phyloP scores from a whole-genome alignment of 2,113 vertebrate genomes.

The Halichoerus grypus region DNA sequence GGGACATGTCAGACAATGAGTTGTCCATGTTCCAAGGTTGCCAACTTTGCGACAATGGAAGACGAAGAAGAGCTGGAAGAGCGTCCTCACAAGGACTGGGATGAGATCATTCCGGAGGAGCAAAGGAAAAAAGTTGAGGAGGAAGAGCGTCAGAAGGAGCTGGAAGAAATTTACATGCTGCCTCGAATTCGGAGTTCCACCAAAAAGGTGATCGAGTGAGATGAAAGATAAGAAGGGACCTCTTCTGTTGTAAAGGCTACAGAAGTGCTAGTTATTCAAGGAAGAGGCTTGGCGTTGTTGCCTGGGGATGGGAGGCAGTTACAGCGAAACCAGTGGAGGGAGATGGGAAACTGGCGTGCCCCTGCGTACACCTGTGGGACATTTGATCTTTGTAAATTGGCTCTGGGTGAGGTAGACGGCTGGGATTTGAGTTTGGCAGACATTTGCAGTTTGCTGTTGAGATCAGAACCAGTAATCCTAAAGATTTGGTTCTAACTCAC shows the following conservation, averaged over 20 bases:
- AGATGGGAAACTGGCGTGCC: too few species aligned
- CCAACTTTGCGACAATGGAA: constrained; percentile 98
- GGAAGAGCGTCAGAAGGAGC: constrained; percentile 96
- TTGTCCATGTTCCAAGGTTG: constrained; percentile 90
- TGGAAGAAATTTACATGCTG: constrained; percentile 98
- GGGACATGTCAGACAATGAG: neutral
- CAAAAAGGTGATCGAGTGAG: constrained; percentile 91
- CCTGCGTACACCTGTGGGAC: neutral
- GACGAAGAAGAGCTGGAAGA: constrained; percentile 94
- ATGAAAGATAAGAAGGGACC: too few species aligned
- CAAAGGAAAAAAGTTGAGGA: constrained; percentile 96
- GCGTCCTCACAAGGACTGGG: constrained; percentile 92
- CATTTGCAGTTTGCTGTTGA: neutral
- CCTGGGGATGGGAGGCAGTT: neutral
- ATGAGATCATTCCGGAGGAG: constrained; percentile 97
- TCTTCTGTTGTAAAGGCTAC: too few species aligned
- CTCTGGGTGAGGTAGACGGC: neutral
- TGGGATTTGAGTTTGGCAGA: neutral
- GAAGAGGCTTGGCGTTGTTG: neutral
- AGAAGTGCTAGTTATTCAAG: neutral
- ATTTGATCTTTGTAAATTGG: neutral
- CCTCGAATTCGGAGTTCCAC: constrained; percentile 97
- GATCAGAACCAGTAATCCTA: neutral
- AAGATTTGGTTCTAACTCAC: neutral
- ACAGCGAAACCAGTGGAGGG: neutral